Conservation (phyloP, 2,888 invertebrate species). For the Oxycera nigricornis region DNA sequence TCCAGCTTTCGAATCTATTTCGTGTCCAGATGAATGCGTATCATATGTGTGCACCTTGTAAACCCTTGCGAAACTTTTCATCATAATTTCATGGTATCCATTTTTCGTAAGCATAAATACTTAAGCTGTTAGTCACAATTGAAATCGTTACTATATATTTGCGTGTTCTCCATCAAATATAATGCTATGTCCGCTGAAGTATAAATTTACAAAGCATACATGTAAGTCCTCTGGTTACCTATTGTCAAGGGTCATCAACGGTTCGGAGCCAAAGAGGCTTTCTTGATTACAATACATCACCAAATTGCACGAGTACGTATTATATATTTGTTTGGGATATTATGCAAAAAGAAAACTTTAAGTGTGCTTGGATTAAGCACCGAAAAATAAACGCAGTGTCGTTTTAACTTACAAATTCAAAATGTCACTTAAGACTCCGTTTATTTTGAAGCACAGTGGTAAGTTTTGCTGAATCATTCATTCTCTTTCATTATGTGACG, state of each 20-base stretch:
- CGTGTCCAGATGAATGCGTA: too few relatives aligned
- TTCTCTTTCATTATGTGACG: not conserved
- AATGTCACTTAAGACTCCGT: not conserved
- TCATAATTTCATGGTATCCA: too few relatives aligned
- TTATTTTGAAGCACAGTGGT: not conserved
- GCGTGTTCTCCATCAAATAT: not conserved
- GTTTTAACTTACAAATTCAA: not conserved
- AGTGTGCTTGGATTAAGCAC: not conserved
- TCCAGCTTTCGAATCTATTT: too few relatives aligned
- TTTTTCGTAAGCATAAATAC: too few relatives aligned
- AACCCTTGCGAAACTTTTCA: too few relatives aligned
- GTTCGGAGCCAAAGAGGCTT: not conserved
- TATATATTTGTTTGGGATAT: not conserved
- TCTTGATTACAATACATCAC: not conserved
- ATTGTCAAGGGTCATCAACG: not conserved
- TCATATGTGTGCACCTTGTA: too few relatives aligned
- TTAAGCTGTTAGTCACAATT: too few relatives aligned
- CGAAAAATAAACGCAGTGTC: not conserved
- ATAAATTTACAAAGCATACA: not conserved
- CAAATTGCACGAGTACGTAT: not conserved
- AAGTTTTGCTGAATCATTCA: conserved; percentile 2
- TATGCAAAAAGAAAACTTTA: conserved; percentile 3
- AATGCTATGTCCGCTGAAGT: not conserved
- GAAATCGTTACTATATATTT: not conserved
- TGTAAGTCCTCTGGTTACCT: not conserved